Base-by-base conservation (phyloP, 2,113 vertebrate species). In the Brachyhypopomus gauderio region DNA sequence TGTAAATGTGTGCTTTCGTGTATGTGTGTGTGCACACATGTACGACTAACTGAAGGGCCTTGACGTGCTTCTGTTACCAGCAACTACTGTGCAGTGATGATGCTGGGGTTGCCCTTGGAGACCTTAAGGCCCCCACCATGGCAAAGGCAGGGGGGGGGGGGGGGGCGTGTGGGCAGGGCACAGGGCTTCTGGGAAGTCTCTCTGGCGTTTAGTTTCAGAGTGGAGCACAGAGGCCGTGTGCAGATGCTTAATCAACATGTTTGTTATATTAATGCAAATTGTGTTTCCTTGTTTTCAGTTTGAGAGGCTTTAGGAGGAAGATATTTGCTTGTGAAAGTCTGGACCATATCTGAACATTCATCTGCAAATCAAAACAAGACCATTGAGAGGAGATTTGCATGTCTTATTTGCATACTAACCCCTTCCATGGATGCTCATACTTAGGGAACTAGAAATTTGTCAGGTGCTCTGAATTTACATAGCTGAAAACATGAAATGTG, bases 341-440 rank as follows among this genome's bases (percentile, higher is more conserved):
- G 48, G 22, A 14, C 55, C 12, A 38, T 66, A 74, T 48, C 38
- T 23, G 1, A 23, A 55, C 27, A 48, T 22, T 66, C 63, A 66
- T 71, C 27, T 45, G 59, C 16, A 56, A 52, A 58, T 45, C 36
- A 52, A 74, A 73, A 78, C 38, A 7, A 74, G 60, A 60, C 27
- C 25, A 82, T 22, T 30, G 64, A 17, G 30, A 25, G 63, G 25
- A 60, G 22, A 82, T 82, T 76, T 82, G 73, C 80, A 82, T 77
- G 17, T 2, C 45, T 38, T 36, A 77, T 83, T 78, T 83, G 70
- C 81, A 78, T 78, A 38, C n/a, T 70, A 70, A 70, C 12, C 17
- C 56, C 45, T 30, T 20, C 38, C 19, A 38, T 27, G 19, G 55
- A 38, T 45, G 20, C 74, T 77, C 14, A 4, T 59, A 23, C 20